Evolutionary conservation across 1,140 invertebrate species (phyloP).

Genomic region (roundworm (Caenorhabditis elegans)): DNA sequence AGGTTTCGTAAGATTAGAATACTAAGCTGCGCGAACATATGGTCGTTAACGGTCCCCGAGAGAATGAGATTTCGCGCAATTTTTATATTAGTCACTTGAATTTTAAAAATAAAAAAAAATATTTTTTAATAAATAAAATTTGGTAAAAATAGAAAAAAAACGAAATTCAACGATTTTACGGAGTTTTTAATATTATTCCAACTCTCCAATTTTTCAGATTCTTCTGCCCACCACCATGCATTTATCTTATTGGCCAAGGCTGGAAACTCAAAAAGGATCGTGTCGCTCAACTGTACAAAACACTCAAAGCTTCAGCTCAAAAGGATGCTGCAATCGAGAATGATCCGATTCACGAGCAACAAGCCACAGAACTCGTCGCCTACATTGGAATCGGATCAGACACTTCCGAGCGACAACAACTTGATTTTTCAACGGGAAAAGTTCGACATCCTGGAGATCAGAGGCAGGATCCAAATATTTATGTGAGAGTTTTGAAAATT

Average conservation of each 20-base stretch:
- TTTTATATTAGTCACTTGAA: background rate
- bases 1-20: background rate
- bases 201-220: conserved; percentile 76
- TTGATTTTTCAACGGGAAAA: conserved; percentile 78
- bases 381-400: conserved; percentile 95
- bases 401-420: conserved; percentile 96
- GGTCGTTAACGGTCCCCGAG: background rate
- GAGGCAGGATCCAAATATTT: conserved; percentile 56
- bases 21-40: background rate
- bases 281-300: conserved; percentile 73
- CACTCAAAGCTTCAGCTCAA: conserved; percentile 19
- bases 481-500: background rate
- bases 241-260: conserved; percentile 94
- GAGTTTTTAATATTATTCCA: background rate
- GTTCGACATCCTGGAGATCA: conserved; percentile 69
- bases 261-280: conserved; percentile 90
- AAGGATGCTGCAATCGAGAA: background rate
- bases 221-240: conserved; percentile 98
- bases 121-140: background rate
- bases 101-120: background rate
- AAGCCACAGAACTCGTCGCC: conserved; percentile 79
- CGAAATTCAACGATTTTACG: background rate
- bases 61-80: background rate
- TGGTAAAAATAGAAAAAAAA: background rate
- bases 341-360: conserved; percentile 41